Percentiles rank a stretch among this genome's conserved stretches.
These are phyloP conservation scores for Ceraclea dissimilis DNA, from an alignment of 2,888 invertebrate species.

Conservation along the genomic window DNA sequence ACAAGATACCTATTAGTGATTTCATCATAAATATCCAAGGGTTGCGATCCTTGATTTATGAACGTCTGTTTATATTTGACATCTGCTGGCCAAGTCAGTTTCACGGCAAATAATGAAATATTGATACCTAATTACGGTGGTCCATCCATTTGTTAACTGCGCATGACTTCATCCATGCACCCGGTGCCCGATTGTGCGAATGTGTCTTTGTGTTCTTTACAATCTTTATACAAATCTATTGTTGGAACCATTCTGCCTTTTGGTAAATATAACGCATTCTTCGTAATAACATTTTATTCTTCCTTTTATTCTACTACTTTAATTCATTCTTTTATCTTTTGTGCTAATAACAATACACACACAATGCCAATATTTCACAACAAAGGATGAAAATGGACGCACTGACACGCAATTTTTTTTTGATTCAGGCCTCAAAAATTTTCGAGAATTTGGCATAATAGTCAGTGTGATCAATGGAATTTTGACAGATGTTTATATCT, in stretches of 20 bases:
- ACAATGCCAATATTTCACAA: constrained; percentile 9
- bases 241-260: constrained; percentile 7
- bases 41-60: no score
- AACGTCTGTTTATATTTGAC: background rate
- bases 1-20: no score
- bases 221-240: constrained; percentile 1
- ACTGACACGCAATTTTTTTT: constrained; percentile 13
- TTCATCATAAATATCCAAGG: no score
- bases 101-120: constrained; percentile 22
- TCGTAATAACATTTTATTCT: constrained; percentile 1
- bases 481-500: background rate
- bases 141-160: constrained; percentile 13
- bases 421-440: background rate
- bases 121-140: constrained; percentile 26
- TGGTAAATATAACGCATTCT: constrained; percentile 15
- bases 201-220: background rate
- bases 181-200: constrained; percentile 3
- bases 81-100: constrained; percentile 20
- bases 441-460: background rate
- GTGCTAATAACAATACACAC: constrained; percentile 3
- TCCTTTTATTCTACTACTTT: constrained; percentile 6
- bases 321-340: constrained; percentile 3
- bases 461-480: background rate
- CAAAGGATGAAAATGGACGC: constrained; percentile 10
- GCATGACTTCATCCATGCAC: constrained; percentile 20